phyloP scores from a whole-genome alignment of 2,888 invertebrate genomes.

The Agrochola litura region DNA sequence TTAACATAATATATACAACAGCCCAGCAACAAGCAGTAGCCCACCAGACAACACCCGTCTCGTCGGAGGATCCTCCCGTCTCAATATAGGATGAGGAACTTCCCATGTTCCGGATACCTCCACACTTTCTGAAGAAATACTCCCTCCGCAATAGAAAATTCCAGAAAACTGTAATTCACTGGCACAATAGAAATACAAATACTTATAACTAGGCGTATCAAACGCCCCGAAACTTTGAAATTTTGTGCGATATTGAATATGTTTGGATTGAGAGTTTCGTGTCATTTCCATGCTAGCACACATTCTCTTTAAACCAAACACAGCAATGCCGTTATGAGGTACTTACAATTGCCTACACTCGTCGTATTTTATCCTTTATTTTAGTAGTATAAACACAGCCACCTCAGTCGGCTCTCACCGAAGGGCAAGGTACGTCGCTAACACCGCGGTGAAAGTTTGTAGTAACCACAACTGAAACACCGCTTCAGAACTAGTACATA shows the following conservation, averaged over 20 bases:
- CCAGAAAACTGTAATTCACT: not conserved
- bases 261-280: too few species aligned
- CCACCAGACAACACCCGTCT: not conserved
- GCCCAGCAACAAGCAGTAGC: too few species aligned
- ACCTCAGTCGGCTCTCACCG: conserved; percentile 13
- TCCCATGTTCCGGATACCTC: not conserved
- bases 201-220: not conserved
- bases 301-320: not conserved
- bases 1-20: not conserved
- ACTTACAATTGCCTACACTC: not conserved
- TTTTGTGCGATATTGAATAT: not conserved
- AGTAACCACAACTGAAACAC: conserved; percentile 21
- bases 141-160: not conserved
- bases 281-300: not conserved
- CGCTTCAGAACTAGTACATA: conserved; percentile 24
- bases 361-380: conserved; percentile 8
- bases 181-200: not conserved
- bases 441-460: conserved; percentile 56
- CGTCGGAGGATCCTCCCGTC: not conserved
- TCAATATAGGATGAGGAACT: not conserved
- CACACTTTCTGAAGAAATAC: not conserved
- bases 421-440: conserved; percentile 56
- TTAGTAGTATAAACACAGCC: not conserved
- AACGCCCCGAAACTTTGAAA: too few species aligned
- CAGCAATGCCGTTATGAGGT: not conserved